Base-by-base conservation (phyloP, 2,113 vertebrate species). In the Recurvirostra avosetta region DNA sequence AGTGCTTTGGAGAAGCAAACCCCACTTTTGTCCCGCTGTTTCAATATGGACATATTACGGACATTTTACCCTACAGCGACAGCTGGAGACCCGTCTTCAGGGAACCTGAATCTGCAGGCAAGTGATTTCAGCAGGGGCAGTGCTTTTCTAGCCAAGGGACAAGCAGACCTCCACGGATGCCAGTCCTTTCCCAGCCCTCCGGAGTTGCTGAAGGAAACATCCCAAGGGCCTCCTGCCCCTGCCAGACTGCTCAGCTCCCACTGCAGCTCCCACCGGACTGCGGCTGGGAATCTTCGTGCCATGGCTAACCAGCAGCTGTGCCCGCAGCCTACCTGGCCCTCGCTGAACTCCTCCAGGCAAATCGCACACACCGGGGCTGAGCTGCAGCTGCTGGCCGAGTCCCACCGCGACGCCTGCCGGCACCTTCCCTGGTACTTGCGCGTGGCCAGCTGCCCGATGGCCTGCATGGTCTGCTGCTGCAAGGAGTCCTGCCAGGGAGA, bases 341-440 rank as follows among this genome's bases (percentile, higher is more conserved):
- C 99, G 29, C 98, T 98, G 96, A 99, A 99, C 88, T 99, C 99
- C 94, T 99, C 99, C 96, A 99, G 98, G 92, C 99, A 99, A 96
- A 99, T 98, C 21, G 99, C 99, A 49, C 99, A 99, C 89, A 99
- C 92, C 0, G 99, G 99, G 59, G 98, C 98, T 0, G 99, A 99
- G 95, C 98, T 99, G 96, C 99, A 99, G 98, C 98, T 99, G 98
- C 99, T 99, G 81, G 97, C 98, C 0, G 99, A 99, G 71, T 99
- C 99, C 61, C 98, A 98, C 2, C 92, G 97, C 0, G 93, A 97
- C 1, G 98, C 91, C 1, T 94, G 97, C 88, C 98, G 98, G 56
- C 97, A 97, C 88, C 98, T 98, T 8, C 98, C 98, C 92, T 83
- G 98, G 97, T 99, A 99, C 68, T 94, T 98, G 88, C 98, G 99